Evolutionary conservation across 2,797 vertebrate genomes (phyloP), one percentile per base, ranked within the genome.

Genomic region (Labeo calbasu): DNA sequence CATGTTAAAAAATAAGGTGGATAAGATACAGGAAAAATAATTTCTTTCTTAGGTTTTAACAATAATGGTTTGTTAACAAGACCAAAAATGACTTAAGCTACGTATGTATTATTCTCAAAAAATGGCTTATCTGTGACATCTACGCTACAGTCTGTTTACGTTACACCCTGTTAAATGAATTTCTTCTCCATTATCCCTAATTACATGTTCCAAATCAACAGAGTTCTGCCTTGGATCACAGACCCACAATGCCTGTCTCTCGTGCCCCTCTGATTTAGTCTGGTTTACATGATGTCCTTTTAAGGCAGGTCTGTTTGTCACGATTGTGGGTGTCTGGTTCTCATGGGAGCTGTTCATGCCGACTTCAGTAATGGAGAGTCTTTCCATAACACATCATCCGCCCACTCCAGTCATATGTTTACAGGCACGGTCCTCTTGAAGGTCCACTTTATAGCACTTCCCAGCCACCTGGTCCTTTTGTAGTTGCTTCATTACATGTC

Each of bases 151-250:
- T 65, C 68, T 82, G 63, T 85, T 84, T 86, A 71, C 15, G 79
- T 66, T 81, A 81, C 84, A 86, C 83, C 80, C 77, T 66, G 36
- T 13, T 85, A 86, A 86, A 83, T 65, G 19, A 57, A 85, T 84
- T 83, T 73, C 61, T 73, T 23, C 51, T 48, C 82, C 81, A 79
- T 88, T 88, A 89, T 86, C 77, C 63, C 10, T 89, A 85, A 89
- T 89, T 83, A 76, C 78, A 81, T 88, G 80, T 86, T 79, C 68
- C 19, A 48, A 68, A 82, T 61, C 70, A 77, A 43, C 25, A 53
- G 76, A 77, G 78, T 43, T 83, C 75, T 86, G 77, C 36, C 15
- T 77, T 36, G 72, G 84, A 79, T 79, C 76, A 78, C 57, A 68
- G 77, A 73, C 40, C 80, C n/a, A 79, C 80, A 68, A 43, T 61